Conservation (phyloP, 1,140 invertebrate genomes). For the Drosophila suzukii region DNA sequence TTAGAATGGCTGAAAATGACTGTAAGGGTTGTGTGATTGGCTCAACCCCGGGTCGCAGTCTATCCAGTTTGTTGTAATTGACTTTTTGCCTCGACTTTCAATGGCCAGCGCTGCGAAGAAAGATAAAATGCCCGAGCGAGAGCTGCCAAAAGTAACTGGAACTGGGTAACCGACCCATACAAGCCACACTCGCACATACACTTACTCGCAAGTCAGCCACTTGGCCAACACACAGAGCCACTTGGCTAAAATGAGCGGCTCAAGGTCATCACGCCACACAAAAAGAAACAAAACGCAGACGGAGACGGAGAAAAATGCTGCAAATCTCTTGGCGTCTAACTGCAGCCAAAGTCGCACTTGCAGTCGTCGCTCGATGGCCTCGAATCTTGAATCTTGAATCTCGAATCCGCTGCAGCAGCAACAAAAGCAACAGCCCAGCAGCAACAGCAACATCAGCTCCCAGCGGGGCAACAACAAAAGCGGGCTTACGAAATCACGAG, state of each 20-base stretch:
- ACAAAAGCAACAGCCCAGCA: slow-evolving; percentile 5
- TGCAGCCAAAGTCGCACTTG: slow-evolving; percentile 71
- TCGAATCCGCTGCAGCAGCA: slow-evolving; percentile 56
- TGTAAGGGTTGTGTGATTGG: slow-evolving; percentile 1
- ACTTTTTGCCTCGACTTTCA: background rate
- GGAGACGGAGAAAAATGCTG: slow-evolving; percentile 34
- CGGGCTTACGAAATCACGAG: slow-evolving; percentile 83
- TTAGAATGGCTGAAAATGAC: background rate
- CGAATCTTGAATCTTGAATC: slow-evolving; percentile 55
- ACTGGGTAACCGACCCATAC: slow-evolving; percentile 53
- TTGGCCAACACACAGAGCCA: slow-evolving; percentile 60
- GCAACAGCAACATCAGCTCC: slow-evolving; percentile 37
- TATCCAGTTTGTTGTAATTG: slow-evolving; percentile 1
- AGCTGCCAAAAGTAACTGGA: slow-evolving; percentile 78
- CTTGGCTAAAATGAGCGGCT: slow-evolving; percentile 79
- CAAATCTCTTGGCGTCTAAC: slow-evolving; percentile 67
- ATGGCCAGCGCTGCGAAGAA: slow-evolving; percentile 8
- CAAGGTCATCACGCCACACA: slow-evolving; percentile 82
- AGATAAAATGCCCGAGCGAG: slow-evolving; percentile 26
- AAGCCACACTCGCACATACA: slow-evolving; percentile 7
- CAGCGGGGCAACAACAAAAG: slow-evolving; percentile 51
- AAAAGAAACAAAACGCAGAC: slow-evolving; percentile 55
- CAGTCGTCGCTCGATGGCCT: slow-evolving; percentile 72
- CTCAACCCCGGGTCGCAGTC: slow-evolving; percentile 1
- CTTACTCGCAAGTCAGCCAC: slow-evolving; percentile 26